Evolutionary conservation across 2,113 vertebrate species (phyloP).

Genomic region (Notothenia rossii): DNA sequence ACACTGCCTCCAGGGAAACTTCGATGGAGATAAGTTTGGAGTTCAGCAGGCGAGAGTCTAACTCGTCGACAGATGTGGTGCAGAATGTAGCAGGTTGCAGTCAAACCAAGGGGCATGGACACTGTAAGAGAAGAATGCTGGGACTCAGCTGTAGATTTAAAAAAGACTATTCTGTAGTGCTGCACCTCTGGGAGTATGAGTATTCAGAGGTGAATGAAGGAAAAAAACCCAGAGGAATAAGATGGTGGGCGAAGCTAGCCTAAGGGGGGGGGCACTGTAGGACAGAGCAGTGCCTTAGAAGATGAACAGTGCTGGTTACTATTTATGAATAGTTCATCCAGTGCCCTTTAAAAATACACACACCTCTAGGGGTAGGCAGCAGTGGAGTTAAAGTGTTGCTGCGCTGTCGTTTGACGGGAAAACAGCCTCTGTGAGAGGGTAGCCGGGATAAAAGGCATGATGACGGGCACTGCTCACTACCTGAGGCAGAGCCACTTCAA

Average conservation of each 20-base stretch:
- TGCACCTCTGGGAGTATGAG: conserved; percentile 54
- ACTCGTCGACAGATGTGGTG: conserved; percentile 63
- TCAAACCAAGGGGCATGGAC: conserved; percentile 48
- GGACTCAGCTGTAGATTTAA: conserved; percentile 55
- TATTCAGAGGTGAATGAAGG: conserved; percentile 43
- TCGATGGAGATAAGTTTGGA: conserved; percentile 60
- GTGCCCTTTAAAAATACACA: conserved; percentile 80
- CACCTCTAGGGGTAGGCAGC: conserved; percentile 66
- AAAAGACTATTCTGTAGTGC: conserved; percentile 47
- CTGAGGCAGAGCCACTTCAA: conserved; percentile 68
- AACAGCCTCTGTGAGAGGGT: conserved; percentile 75
- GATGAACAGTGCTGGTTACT: conserved; percentile 63
- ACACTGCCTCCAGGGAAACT: conserved; percentile 57
- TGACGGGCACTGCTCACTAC: conserved; percentile 74
- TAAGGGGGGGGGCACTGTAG: conserved; percentile 38
- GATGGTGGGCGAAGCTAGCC: conserved; percentile 47
- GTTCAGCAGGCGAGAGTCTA: conserved; percentile 42
- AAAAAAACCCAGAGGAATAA: conserved; percentile 42
- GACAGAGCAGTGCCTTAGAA: conserved; percentile 56
- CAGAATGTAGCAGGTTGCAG: conserved; percentile 41
- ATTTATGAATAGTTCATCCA: conserved; percentile 79
- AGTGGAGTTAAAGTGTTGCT: conserved; percentile 64
- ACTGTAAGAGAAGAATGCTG: conserved; percentile 11
- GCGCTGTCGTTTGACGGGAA: conserved; percentile 67
- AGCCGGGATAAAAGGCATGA: conserved; percentile 76